Conservation (phyloP, 2,888 invertebrate species). For the Prostheceraeus crozeri region DNA sequence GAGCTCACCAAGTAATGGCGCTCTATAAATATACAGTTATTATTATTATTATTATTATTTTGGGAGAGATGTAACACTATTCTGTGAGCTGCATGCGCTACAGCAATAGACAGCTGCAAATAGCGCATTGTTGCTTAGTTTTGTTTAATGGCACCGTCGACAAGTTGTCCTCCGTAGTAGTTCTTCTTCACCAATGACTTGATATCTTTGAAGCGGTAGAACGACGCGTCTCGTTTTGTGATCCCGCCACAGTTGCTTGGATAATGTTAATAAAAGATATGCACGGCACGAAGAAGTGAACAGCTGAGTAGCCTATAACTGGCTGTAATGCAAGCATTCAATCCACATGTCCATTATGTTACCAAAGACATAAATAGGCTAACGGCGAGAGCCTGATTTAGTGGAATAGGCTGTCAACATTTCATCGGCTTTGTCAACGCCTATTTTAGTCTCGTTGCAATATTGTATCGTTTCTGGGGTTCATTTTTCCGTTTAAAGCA, state of each 20-base stretch:
- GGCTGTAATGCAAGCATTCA: constrained; percentile 21
- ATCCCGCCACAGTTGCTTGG: constrained; percentile 22
- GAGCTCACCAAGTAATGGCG: too few relatives aligned
- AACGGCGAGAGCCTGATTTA: constrained; percentile 19
- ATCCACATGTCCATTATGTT: constrained; percentile 28
- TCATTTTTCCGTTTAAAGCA: constrained; percentile 21
- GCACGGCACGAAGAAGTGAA: constrained; percentile 10
- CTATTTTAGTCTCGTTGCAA: constrained; percentile 24
- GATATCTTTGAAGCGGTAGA: constrained; percentile 18
- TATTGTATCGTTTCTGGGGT: constrained; percentile 27
- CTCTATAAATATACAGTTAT: too few relatives aligned
- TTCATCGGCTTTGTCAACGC: constrained; percentile 22
- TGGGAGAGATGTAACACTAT: too few relatives aligned
- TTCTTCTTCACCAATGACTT: constrained; percentile 23
- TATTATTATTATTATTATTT: too few relatives aligned
- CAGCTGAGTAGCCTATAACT: constrained; percentile 14
- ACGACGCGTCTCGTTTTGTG: constrained; percentile 24
- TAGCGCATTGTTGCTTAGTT: constrained; percentile 21
- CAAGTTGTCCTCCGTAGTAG: constrained; percentile 10
- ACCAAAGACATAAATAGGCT: constrained; percentile 16
- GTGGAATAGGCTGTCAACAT: constrained; percentile 7
- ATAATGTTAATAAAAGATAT: constrained; percentile 9
- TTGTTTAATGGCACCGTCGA: constrained; percentile 28
- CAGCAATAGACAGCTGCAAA: too few relatives aligned
- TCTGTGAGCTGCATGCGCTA: constrained; percentile 22